Percentiles rank a stretch among this genome's conserved stretches.
Evolutionary conservation across 2,797 vertebrate genomes (phyloP).

Genomic region (Malurus splendens): DNA sequence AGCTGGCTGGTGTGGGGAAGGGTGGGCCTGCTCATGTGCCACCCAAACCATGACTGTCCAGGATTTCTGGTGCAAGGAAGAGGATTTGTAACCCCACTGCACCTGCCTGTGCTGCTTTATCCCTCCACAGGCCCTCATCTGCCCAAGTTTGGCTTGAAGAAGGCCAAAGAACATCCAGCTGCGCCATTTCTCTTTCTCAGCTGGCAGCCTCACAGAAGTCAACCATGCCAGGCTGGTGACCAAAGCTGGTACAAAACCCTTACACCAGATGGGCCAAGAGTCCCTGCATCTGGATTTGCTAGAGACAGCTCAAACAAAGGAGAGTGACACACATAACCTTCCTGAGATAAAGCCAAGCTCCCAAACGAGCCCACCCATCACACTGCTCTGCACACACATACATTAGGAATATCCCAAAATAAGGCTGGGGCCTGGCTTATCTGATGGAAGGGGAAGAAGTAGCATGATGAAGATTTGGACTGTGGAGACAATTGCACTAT

Average conservation of each 20-base stretch:
- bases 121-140: not conserved
- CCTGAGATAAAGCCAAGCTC: not conserved
- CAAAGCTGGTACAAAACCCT: not conserved
- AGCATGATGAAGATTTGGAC: not conserved
- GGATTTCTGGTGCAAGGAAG: not conserved
- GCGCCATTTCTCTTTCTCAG: not conserved
- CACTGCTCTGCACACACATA: not conserved
- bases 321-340: not conserved
- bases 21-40: accelerated
- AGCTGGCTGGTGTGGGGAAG: not conserved
- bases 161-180: not conserved
- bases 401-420: not conserved
- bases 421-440: not conserved
- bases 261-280: not conserved
- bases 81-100: not conserved
- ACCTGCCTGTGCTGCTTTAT: not conserved
- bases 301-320: not conserved
- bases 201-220: not conserved
- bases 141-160: not conserved
- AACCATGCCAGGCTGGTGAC: not conserved
- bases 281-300: not conserved
- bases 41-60: not conserved
- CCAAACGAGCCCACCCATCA: not conserved
- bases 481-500: not conserved
- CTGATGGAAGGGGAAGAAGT: not conserved